These are phyloP conservation scores for fruit fly (Drosophila melanogaster) DNA, from an alignment of 1,140 invertebrate species.

Conservation along the genomic window DNA sequence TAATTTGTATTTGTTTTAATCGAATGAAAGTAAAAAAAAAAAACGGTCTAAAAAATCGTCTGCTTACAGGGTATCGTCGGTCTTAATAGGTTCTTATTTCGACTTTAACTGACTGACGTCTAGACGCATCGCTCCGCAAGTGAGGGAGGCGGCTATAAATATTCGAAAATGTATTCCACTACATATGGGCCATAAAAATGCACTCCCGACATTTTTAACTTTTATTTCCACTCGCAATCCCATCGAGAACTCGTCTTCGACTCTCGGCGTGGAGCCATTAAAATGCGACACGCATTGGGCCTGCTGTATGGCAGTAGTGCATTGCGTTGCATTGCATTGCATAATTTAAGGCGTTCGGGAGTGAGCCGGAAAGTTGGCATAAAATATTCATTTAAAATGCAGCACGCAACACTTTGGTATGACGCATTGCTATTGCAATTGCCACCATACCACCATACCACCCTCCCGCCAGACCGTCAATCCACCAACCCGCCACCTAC, in stretches of 20 bases:
- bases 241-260: slow-evolving; percentile 23
- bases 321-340: slow-evolving; percentile 65
- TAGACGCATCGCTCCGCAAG: slow-evolving; percentile 17
- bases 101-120: slow-evolving; percentile 18
- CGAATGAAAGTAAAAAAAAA: too few species aligned
- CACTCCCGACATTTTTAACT: slow-evolving; percentile 23
- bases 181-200: slow-evolving; percentile 64
- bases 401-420: slow-evolving; percentile 78
- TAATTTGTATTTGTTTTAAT: too few species aligned
- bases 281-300: slow-evolving; percentile 76
- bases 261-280: slow-evolving; percentile 48
- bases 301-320: slow-evolving; percentile 23
- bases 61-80: background rate
- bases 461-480: background rate
- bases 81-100: background rate
- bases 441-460: background rate
- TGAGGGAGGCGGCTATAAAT: slow-evolving; percentile 55
- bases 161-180: slow-evolving; percentile 70
- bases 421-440: slow-evolving; percentile 49
- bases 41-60: too few species aligned
- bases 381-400: slow-evolving; percentile 82
- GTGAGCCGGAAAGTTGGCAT: slow-evolving; percentile 57
- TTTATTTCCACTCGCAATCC: slow-evolving; percentile 9
- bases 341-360: slow-evolving; percentile 71
- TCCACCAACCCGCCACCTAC: background rate